Conservation (phyloP, 2,888 invertebrate species). For the Dryocosmus kuriphilus region DNA sequence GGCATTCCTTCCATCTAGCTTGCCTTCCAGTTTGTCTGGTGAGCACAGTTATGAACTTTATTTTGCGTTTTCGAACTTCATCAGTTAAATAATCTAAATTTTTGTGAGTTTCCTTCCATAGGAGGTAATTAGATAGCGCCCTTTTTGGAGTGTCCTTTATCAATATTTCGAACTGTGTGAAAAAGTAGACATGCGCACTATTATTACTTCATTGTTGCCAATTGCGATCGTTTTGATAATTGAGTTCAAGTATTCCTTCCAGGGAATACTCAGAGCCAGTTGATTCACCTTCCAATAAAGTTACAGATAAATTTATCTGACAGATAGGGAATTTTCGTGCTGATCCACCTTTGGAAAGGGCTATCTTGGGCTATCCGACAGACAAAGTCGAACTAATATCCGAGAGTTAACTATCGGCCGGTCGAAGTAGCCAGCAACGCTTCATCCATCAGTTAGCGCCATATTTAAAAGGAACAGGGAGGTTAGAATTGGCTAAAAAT, state of each 20-base stretch:
- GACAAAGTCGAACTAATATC: too few species aligned
- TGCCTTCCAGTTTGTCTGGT: slow-evolving; percentile 72
- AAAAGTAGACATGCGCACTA: slow-evolving; percentile 85
- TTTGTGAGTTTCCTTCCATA: slow-evolving; percentile 78
- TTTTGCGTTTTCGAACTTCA: slow-evolving; percentile 69
- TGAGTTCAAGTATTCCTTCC: slow-evolving; percentile 89
- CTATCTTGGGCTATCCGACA: too few species aligned
- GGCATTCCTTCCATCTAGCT: slow-evolving; percentile 90
- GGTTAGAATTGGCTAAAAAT: too few species aligned
- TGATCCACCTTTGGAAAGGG: too few species aligned
- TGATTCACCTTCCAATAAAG: too few species aligned
- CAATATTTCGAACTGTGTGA: slow-evolving; percentile 7
- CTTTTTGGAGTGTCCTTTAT: slow-evolving; percentile 64
- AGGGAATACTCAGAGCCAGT: slow-evolving; percentile 86
- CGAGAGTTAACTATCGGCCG: too few species aligned
- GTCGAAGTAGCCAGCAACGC: too few species aligned
- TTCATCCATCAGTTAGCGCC: too few species aligned
- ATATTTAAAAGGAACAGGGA: too few species aligned
- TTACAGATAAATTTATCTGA: too few species aligned
- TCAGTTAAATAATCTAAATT: slow-evolving; percentile 71
- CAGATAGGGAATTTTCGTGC: too few species aligned
- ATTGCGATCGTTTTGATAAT: slow-evolving; percentile 84
- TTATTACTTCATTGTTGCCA: slow-evolving; percentile 84
- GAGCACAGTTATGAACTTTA: slow-evolving; percentile 71
- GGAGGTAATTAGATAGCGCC: slow-evolving; percentile 79